phyloP scores from a whole-genome alignment of 2,797 vertebrate species.

The Tokudaia muenninki region DNA sequence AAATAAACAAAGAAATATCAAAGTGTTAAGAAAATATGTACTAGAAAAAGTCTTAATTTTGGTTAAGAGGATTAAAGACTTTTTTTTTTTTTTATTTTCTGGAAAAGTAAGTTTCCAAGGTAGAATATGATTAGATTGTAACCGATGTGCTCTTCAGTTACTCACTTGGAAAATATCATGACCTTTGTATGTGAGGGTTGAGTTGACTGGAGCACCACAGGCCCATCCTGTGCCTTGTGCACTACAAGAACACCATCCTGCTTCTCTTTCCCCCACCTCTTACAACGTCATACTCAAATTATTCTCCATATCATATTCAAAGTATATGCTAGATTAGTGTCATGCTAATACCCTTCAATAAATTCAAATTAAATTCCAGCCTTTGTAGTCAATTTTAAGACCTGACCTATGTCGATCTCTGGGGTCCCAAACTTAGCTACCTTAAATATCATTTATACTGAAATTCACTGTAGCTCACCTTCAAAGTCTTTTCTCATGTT shows the following conservation, averaged over 20 bases:
- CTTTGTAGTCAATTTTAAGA: not conserved
- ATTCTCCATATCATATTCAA: not conserved
- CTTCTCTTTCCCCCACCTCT: not conserved
- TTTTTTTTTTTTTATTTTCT: not conserved
- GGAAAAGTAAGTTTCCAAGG: not conserved
- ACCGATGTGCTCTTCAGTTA: not conserved
- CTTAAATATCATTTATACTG: not conserved
- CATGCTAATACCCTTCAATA: not conserved
- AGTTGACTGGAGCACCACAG: not conserved
- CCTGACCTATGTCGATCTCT: not conserved
- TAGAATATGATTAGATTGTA: not conserved
- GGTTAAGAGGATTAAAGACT: not conserved
- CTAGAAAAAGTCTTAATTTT: not conserved
- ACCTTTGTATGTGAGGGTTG: not conserved
- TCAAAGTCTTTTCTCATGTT: not conserved
- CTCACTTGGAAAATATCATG: not conserved
- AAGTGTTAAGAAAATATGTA: not conserved
- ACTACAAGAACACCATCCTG: not conserved
- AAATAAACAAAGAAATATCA: not conserved
- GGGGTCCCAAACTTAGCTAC: not conserved
- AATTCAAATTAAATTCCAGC: not conserved
- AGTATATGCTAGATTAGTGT: not conserved
- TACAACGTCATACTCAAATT: not conserved
- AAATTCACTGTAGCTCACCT: not conserved
- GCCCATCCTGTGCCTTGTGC: not conserved